Percentiles rank a stretch among this genome's conserved stretches.
Conservation (phyloP, 2,888 invertebrate genomes). For the Cacoxenus indagator region DNA sequence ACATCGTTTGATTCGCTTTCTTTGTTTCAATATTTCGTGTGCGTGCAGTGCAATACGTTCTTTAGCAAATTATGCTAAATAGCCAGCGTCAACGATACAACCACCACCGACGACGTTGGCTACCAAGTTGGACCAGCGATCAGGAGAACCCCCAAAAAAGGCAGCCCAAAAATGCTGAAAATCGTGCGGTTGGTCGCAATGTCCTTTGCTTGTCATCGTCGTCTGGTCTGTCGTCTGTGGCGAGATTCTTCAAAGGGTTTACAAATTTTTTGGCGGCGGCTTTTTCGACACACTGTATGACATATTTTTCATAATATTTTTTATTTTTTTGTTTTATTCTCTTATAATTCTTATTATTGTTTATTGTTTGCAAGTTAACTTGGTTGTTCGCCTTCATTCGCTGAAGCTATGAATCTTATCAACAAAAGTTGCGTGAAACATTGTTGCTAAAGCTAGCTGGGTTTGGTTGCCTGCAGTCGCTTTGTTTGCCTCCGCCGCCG, state of each 20-base stretch:
- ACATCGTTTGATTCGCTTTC: background rate
- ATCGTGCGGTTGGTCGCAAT: slow-evolving; percentile 45
- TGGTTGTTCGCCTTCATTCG: background rate
- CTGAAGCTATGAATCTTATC: too few relatives aligned
- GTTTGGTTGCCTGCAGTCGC: background rate
- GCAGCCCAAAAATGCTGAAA: slow-evolving; percentile 40
- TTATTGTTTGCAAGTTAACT: slow-evolving; percentile 10
- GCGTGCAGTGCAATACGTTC: background rate
- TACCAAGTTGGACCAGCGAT: too few relatives aligned
- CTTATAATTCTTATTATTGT: slow-evolving; percentile 32
- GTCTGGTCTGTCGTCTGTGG: slow-evolving; percentile 11
- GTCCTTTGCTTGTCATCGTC: slow-evolving; percentile 6
- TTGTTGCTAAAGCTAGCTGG: too few relatives aligned
- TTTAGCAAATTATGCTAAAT: slow-evolving; percentile 57
- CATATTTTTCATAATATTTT: slow-evolving; percentile 51
- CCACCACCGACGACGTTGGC: background rate
- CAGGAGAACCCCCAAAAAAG: slow-evolving; percentile 50
- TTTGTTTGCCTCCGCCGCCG: background rate
- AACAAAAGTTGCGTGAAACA: too few relatives aligned
- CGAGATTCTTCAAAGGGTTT: slow-evolving; percentile 31
- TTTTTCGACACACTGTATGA: slow-evolving; percentile 69
- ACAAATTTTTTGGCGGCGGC: slow-evolving; percentile 69
- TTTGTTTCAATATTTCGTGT: slow-evolving; percentile 18
- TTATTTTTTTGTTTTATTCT: slow-evolving; percentile 34
- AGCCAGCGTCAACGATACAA: slow-evolving; percentile 21